phyloP scores from a whole-genome alignment of 2,113 vertebrate species.

The Tupaia chinensis region DNA sequence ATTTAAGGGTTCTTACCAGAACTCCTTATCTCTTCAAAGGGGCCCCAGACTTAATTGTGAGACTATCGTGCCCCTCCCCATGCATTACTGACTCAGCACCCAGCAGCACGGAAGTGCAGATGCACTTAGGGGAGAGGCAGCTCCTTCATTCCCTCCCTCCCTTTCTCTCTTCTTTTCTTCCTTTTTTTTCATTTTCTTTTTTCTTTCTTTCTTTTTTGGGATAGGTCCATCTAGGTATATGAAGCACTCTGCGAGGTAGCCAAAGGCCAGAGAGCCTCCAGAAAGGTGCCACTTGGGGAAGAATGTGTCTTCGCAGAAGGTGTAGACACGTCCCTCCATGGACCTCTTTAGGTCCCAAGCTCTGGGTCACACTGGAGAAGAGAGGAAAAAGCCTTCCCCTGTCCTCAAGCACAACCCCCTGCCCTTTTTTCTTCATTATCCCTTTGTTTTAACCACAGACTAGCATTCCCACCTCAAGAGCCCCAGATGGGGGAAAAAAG shows the following conservation, averaged over 20 bases:
- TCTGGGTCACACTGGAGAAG: slow-evolving; percentile 1
- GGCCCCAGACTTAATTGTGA: slow-evolving; percentile 22
- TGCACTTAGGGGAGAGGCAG: slow-evolving; percentile 22
- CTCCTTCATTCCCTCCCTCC: neutral
- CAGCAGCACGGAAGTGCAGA: slow-evolving; percentile 23
- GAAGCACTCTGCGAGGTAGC: neutral
- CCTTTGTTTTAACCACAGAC: slow-evolving; percentile 44
- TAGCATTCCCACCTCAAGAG: neutral
- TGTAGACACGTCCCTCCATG: neutral
- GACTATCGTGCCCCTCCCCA: neutral
- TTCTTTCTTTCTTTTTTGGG: neutral
- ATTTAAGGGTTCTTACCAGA: neutral
- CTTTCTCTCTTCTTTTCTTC: neutral
- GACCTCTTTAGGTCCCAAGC: neutral
- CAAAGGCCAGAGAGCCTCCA: slow-evolving; percentile 26
- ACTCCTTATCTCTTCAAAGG: slow-evolving; percentile 30
- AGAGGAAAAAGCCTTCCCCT: neutral
- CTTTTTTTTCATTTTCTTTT: neutral
- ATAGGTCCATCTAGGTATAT: neutral
- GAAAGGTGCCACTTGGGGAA: neutral
- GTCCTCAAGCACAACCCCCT: neutral
- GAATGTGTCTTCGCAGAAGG: neutral
- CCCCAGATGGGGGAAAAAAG: neutral
- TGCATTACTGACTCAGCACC: slow-evolving; percentile 47
- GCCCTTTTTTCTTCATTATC: neutral